Evolutionary conservation across 2,797 vertebrate species (phyloP).

Genomic region (Octomys mimax): DNA sequence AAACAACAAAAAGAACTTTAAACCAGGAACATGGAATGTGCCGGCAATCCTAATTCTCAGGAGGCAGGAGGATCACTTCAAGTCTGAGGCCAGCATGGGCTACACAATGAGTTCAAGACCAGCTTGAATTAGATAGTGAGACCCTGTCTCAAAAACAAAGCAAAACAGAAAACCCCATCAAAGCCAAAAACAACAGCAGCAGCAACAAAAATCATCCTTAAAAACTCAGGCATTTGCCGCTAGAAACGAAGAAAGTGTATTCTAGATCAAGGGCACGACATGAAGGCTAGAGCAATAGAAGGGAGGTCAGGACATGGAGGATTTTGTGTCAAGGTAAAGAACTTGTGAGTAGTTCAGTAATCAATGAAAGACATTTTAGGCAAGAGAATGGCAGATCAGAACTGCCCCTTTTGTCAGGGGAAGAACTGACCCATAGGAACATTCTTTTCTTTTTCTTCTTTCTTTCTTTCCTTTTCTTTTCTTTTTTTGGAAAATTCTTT

Average conservation of each 20-base stretch:
- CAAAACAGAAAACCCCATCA: not conserved
- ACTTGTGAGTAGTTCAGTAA: constrained; percentile 18
- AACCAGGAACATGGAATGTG: not conserved
- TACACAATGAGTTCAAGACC: not conserved
- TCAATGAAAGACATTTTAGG: constrained; percentile 7
- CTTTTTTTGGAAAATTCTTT: not conserved
- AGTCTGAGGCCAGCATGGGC: not conserved
- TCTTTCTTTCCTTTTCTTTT: no score
- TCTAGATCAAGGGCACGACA: not conserved
- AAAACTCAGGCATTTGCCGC: not conserved
- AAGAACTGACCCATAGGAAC: no score
- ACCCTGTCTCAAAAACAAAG: not conserved
- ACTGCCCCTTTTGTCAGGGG: no score
- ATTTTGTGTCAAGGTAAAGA: not conserved
- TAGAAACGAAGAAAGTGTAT: not conserved
- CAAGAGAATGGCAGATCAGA: not conserved
- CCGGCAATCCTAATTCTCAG: not conserved
- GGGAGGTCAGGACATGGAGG: not conserved
- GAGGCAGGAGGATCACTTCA: not conserved
- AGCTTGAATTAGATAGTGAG: not conserved
- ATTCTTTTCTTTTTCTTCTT: no score
- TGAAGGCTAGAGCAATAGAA: constrained; percentile 16
- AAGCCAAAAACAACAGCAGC: not conserved
- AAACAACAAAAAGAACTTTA: not conserved
- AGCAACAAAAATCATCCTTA: not conserved